Conservation (phyloP, 1,140 invertebrate species). For the Adoxophyes honmai region DNA sequence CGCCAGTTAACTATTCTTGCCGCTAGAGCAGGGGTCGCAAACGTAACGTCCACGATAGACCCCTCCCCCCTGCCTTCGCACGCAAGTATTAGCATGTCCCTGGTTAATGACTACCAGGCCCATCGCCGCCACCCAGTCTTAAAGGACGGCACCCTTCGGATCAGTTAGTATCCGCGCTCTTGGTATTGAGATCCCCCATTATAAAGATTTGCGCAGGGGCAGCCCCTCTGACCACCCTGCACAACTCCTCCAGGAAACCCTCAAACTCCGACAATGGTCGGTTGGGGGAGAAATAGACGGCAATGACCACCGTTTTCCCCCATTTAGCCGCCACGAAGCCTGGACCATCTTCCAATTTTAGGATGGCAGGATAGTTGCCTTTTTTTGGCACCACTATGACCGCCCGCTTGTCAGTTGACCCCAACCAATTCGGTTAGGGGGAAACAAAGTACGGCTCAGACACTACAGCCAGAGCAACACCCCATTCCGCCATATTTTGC, state of each 20-base stretch:
- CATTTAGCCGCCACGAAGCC: too few relatives aligned
- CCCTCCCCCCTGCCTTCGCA: background rate
- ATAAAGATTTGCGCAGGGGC: too few relatives aligned
- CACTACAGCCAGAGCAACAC: background rate
- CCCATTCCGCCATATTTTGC: too few relatives aligned
- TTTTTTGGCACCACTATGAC: background rate
- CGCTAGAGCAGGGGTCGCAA: too few relatives aligned
- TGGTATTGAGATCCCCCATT: too few relatives aligned
- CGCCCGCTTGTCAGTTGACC: background rate
- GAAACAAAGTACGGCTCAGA: background rate
- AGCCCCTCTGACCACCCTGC: background rate
- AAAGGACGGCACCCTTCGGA: background rate
- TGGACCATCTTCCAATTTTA: background rate
- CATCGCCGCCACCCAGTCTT: background rate
- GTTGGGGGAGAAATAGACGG: too few relatives aligned
- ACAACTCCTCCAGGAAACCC: background rate
- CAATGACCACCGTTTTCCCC: background rate
- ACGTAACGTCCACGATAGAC: background rate
- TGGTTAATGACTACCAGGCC: background rate
- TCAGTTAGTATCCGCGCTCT: background rate
- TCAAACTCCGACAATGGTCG: background rate
- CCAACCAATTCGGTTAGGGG: background rate
- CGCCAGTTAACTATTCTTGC: background rate
- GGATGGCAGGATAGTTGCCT: background rate
- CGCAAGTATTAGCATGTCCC: too few relatives aligned